A percentile compares a stretch with the other conserved stretches of the same genome.
These are phyloP conservation scores for Pongo pygmaeus DNA, from an alignment of 2,113 vertebrate species.

Conservation along the genomic window DNA sequence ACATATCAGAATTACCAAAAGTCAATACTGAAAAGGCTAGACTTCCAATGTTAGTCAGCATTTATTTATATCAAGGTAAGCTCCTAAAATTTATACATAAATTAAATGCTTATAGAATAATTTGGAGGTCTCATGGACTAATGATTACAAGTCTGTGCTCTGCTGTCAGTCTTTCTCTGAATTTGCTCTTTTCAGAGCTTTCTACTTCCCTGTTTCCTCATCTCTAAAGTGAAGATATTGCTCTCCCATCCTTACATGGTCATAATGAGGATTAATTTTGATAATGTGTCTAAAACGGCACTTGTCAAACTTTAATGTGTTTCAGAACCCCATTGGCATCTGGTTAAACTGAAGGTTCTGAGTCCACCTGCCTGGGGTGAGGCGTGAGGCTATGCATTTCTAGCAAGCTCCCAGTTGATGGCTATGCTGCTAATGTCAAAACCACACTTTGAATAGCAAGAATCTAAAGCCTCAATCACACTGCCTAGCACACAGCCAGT, in stretches of 20 bases:
- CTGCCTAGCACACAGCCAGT: background rate
- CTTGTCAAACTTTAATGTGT: background rate
- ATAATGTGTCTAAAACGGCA: background rate
- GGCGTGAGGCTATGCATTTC: background rate
- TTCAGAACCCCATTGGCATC: background rate
- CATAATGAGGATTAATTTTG: background rate
- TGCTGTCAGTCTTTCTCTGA: background rate
- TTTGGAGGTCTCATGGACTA: background rate
- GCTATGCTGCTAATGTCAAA: background rate
- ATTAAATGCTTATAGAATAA: background rate
- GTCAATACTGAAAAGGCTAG: background rate
- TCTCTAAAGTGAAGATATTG: background rate
- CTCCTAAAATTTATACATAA: background rate
- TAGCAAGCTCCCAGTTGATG: background rate
- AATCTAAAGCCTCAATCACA: background rate
- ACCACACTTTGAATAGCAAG: background rate
- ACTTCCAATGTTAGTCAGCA: background rate
- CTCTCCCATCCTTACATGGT: background rate
- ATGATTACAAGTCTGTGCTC: background rate
- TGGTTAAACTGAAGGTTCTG: background rate
- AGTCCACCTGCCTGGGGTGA: background rate
- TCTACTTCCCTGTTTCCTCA: background rate
- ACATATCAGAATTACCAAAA: conserved; percentile 1
- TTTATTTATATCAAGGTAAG: background rate
- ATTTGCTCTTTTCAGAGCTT: background rate